These are phyloP conservation scores for Aphelenchoides fujianensis DNA, from an alignment of 1,140 invertebrate genomes.

Conservation along the genomic window DNA sequence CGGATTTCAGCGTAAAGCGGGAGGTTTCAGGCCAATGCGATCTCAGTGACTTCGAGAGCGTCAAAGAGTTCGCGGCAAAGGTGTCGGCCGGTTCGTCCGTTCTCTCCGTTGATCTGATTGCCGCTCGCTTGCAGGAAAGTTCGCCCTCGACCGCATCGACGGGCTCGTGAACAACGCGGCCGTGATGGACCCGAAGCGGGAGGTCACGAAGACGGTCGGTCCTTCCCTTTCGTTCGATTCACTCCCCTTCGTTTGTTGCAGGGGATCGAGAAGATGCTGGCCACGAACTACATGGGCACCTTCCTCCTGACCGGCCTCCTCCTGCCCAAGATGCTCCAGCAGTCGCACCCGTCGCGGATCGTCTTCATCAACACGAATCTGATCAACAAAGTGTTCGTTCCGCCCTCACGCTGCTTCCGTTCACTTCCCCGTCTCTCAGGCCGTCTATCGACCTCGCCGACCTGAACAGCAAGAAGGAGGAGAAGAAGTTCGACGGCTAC, in stretches of 20 bases:
- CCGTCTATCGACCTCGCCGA: constrained; percentile 45
- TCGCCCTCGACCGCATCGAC: constrained; percentile 55
- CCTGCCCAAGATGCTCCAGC: constrained; percentile 50
- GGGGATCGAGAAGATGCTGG: constrained; percentile 57
- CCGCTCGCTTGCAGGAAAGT: too few species aligned
- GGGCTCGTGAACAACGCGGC: constrained; percentile 59
- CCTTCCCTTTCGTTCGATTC: constrained; percentile 2
- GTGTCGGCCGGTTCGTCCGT: constrained; percentile 42
- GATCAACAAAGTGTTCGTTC: constrained; percentile 39
- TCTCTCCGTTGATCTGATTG: background rate
- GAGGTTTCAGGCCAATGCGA: too few species aligned
- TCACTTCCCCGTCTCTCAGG: constrained; percentile 41
- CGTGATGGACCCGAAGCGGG: constrained; percentile 44
- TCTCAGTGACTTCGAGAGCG: constrained; percentile 59
- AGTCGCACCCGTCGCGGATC: constrained; percentile 45
- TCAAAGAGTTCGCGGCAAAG: constrained; percentile 56
- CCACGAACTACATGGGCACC: constrained; percentile 60
- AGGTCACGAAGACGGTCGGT: constrained; percentile 38
- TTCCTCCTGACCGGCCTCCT: constrained; percentile 58
- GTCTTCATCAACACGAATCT: constrained; percentile 59
- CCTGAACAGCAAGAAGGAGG: constrained; percentile 49
- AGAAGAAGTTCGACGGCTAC: constrained; percentile 37
- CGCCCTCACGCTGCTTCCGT: constrained; percentile 14
- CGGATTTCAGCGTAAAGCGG: too few species aligned
- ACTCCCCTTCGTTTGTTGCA: constrained; percentile 34